These are phyloP conservation scores for Sebastiscus albofasciatus DNA, from an alignment of 2,797 vertebrate genomes.

Conservation along the genomic window DNA sequence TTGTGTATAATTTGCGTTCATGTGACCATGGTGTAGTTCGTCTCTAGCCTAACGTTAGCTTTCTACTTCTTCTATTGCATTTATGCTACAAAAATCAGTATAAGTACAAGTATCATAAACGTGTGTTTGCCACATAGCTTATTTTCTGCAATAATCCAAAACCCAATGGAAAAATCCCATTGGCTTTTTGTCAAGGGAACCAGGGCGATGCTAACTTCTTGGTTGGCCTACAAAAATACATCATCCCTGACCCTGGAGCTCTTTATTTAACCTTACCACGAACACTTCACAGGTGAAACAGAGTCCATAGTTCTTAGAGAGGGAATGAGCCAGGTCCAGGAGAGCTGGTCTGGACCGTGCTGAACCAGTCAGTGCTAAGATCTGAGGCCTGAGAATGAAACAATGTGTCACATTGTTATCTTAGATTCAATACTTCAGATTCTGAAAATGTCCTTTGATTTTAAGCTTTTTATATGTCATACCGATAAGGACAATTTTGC, in stretches of 20 bases:
- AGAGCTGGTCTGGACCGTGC: slow-evolving; percentile 92
- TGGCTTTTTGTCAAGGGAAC: neutral
- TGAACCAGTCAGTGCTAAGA: slow-evolving; percentile 89
- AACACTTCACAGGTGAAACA: slow-evolving; percentile 93
- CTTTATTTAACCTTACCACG: slow-evolving; percentile 82
- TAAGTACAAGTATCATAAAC: too few relatives aligned
- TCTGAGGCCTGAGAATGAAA: slow-evolving; percentile 88
- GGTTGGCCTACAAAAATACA: neutral
- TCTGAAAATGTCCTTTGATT: neutral
- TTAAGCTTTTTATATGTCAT: neutral
- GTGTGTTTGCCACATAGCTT: too few relatives aligned
- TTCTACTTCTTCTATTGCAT: neutral
- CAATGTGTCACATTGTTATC: neutral
- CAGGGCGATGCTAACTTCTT: neutral
- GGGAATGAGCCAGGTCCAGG: slow-evolving; percentile 90
- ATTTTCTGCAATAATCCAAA: neutral
- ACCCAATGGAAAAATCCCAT: neutral
- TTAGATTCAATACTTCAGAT: neutral
- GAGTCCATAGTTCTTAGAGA: slow-evolving; percentile 93
- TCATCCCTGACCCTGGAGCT: neutral
- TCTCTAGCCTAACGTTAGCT: neutral
- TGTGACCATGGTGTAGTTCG: too few relatives aligned
- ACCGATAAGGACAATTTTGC: neutral
- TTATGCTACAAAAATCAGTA: neutral
- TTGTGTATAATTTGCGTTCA: too few relatives aligned